phyloP scores from a whole-genome alignment of 53 echinoderm and acorn worm genomes.

The Astropecten irregularis region DNA sequence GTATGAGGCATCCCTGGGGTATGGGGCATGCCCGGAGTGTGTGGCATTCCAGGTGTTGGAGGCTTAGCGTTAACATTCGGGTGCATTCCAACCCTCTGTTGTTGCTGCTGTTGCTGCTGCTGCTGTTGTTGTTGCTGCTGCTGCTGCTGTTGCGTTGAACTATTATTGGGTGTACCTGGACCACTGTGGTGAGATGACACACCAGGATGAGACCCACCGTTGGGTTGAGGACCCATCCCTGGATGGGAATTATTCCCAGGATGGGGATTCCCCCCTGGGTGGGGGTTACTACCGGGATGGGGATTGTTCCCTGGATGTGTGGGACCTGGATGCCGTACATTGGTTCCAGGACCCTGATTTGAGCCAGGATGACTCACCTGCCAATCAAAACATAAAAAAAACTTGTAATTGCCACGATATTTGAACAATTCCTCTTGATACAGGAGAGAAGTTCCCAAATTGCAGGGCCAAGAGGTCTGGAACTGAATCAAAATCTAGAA shows the following conservation, averaged over 20 bases:
- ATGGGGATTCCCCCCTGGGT: conserved; percentile 61
- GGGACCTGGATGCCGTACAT: conserved; percentile 48
- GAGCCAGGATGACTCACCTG: conserved; percentile 65
- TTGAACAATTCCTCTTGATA: too few relatives aligned
- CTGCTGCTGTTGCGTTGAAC: conserved; percentile 24
- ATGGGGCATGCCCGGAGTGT: conserved; percentile 69
- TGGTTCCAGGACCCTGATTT: conserved; percentile 39
- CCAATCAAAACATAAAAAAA: conserved; percentile 14
- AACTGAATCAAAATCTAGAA: too few relatives aligned
- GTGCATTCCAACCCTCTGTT: conserved; percentile 62
- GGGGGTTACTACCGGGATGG: conserved; percentile 44
- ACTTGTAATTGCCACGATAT: too few relatives aligned
- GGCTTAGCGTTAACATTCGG: conserved; percentile 65
- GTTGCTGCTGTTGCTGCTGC: conserved; percentile 49
- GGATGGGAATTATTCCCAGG: conserved; percentile 53
- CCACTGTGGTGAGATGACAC: conserved; percentile 45
- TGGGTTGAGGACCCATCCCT: conserved; percentile 34
- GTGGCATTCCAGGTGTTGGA: conserved; percentile 85
- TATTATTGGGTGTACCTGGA: conserved; percentile 52
- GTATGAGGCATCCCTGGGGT: conserved; percentile 74
- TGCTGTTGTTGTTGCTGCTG: conserved; percentile 46
- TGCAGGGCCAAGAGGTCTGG: too few relatives aligned
- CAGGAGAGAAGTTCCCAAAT: too few relatives aligned
- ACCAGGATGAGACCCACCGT: conserved; percentile 36
- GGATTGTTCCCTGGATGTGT: conserved; percentile 8